Evolutionary conservation across 2,113 vertebrate species (phyloP), one percentile per base, ranked within the genome.

Genomic region (Pollachius pollachius): DNA sequence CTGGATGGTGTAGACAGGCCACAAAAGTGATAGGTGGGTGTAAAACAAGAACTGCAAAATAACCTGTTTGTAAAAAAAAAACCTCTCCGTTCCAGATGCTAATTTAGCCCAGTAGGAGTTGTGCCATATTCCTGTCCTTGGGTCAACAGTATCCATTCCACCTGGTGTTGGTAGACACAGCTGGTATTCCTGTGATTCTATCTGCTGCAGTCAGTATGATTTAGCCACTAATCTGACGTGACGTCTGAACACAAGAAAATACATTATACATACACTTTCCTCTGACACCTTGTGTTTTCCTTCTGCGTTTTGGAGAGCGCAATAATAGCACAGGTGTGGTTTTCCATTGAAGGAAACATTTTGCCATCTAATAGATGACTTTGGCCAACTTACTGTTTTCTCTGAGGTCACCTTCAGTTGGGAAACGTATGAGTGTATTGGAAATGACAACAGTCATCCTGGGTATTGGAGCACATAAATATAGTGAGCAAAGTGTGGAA

Each of bases 291-390:
- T 66, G 68, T 61, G 67, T 72, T 81, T 61, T 80, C 81, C 64
- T 74, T 23, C 61, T 58, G 69, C 56, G 59, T 73, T 58, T 74
- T 48, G 41, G 66, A 69, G 57, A 65, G 65, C 60, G 65, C 56
- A 17, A 27, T 74, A 63, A 54, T 3, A 67, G 52, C 56, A 72
- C 80, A 83, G 80, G 78, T 83, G 80, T 62, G 72, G 78, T 84
- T 85, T 83, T 84, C 73, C 74, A 80, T 69, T 69, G 62, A 69
- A 70, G 64, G 75, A 77, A 83, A 81, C 52, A 79, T 78, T 79
- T 83, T 83, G 67, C 71, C 71, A 77, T 73, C 74, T 67, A 83
- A 82, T 73, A 77, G 66, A 64, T 79, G 76, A 69, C 63, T 67
- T 62, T 76, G 71, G 70, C 74, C 64, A 64, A n/a, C 69, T 69